These are phyloP conservation scores for Microcebus jonahi DNA, from an alignment of 2,113 vertebrate species.

Conservation along the genomic window DNA sequence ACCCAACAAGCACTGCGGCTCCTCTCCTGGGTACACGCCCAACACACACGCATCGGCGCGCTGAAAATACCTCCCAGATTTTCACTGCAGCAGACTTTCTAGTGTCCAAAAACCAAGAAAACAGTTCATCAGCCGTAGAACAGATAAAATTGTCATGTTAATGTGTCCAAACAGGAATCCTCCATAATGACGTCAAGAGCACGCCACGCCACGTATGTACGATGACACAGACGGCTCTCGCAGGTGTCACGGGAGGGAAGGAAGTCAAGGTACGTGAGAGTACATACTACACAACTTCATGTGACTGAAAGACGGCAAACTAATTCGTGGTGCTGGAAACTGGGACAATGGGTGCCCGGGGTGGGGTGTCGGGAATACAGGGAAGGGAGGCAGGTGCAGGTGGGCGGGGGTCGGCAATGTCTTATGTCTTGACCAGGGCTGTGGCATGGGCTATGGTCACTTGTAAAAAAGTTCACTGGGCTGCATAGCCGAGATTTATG, in stretches of 20 bases:
- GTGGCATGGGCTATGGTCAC: background rate
- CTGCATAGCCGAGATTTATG: background rate
- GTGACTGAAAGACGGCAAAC: background rate
- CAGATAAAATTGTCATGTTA: background rate
- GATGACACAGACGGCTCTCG: background rate
- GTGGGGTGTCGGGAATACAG: too few species aligned
- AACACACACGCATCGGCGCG: rapidly evolving
- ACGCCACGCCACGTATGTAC: rapidly evolving
- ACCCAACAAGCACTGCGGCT: rapidly evolving
- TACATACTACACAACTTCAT: rapidly evolving
- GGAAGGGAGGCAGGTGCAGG: background rate
- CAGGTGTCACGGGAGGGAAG: background rate
- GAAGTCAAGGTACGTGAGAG: background rate
- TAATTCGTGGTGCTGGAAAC: background rate
- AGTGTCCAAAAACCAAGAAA: too few species aligned
- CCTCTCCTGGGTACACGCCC: rapidly evolving
- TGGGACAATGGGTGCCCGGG: too few species aligned
- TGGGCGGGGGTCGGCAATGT: rapidly evolving
- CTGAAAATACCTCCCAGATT: rapidly evolving
- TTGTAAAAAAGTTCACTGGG: background rate
- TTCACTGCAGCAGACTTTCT: background rate
- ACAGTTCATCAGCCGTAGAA: background rate
- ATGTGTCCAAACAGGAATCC: background rate
- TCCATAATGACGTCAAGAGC: too few species aligned
- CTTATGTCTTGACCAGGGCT: background rate